Conservation (phyloP, 2,888 invertebrate species). For the Drosophila parthenogenetica region DNA sequence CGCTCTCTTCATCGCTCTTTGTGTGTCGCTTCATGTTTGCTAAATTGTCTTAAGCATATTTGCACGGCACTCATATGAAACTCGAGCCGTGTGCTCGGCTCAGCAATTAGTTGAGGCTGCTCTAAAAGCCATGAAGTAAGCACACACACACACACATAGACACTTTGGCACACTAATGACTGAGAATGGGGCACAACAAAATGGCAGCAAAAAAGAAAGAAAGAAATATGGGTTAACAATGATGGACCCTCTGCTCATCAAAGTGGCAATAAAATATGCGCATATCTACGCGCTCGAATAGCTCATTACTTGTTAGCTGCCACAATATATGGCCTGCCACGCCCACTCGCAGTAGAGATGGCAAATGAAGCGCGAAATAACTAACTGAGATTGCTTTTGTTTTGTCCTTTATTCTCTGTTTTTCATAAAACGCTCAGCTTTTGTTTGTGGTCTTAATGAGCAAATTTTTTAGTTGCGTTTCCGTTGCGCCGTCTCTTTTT, state of each 20-base stretch:
- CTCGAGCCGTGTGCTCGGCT: constrained; percentile 40
- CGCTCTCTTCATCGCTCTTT: constrained; percentile 6
- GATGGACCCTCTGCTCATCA: constrained; percentile 57
- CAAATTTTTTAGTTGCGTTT: constrained; percentile 55
- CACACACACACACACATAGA: constrained; percentile 5
- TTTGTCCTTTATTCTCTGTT: neutral
- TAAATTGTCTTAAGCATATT: constrained; percentile 75
- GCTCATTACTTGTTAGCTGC: constrained; percentile 50
- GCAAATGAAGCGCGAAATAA: constrained; percentile 23
- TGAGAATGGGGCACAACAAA: constrained; percentile 46
- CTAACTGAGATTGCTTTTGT: constrained; percentile 21
- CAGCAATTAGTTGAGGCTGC: constrained; percentile 61
- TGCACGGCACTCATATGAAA: constrained; percentile 64
- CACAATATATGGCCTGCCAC: constrained; percentile 3
- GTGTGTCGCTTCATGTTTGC: constrained; percentile 46
- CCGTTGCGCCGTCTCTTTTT: constrained; percentile 14
- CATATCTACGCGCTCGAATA: constrained; percentile 54
- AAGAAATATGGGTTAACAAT: constrained; percentile 54
- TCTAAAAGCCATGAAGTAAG: constrained; percentile 71
- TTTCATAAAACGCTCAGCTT: constrained; percentile 29
- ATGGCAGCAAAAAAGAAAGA: constrained; percentile 38
- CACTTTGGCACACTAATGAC: constrained; percentile 42
- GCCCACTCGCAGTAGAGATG: constrained; percentile 4
- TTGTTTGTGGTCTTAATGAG: constrained; percentile 78
- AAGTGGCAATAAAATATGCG: constrained; percentile 78